Evolutionary conservation across 1,140 invertebrate species (phyloP).

Genomic region (Leptinotarsa defecta): DNA sequence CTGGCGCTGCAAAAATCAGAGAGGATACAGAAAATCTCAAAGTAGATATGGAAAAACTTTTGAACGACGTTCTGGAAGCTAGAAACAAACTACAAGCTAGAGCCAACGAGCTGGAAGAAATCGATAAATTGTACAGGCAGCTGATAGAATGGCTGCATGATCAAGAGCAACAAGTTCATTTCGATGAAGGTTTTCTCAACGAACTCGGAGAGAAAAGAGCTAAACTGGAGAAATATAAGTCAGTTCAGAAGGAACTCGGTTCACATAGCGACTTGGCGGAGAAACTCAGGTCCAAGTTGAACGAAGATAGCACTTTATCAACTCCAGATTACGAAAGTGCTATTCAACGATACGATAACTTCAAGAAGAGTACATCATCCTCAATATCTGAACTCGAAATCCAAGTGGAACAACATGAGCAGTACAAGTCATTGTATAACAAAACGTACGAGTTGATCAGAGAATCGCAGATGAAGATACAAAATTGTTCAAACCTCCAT

Average conservation of each 20-base stretch:
- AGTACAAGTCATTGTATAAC: constrained; percentile 80
- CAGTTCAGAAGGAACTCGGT: constrained; percentile 76
- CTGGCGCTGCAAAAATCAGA: constrained; percentile 83
- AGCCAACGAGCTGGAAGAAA: constrained; percentile 79
- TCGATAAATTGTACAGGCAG: constrained; percentile 78
- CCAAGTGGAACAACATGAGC: constrained; percentile 85
- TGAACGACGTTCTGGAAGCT: constrained; percentile 78
- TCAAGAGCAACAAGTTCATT: constrained; percentile 78
- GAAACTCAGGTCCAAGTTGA: constrained; percentile 69
- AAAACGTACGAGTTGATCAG: constrained; percentile 88
- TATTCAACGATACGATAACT: constrained; percentile 71
- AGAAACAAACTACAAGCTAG: constrained; percentile 73
- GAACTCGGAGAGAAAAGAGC: constrained; percentile 90
- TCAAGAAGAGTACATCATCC: constrained; percentile 67
- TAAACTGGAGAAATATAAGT: constrained; percentile 80
- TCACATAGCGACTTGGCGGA: constrained; percentile 76
- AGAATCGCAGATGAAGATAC: constrained; percentile 79
- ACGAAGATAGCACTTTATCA: constrained; percentile 68
- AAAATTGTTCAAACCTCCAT: constrained; percentile 82
- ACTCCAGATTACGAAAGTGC: constrained; percentile 71
- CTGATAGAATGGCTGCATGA: constrained; percentile 85
- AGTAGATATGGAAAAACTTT: constrained; percentile 83
- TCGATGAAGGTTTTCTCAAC: constrained; percentile 72
- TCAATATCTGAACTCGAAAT: constrained; percentile 72
- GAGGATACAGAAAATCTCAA: constrained; percentile 88